Percentiles rank a stretch among this genome's conserved stretches.
phyloP scores from a whole-genome alignment of 2,797 vertebrate genomes.

The Lagodon rhomboides region DNA sequence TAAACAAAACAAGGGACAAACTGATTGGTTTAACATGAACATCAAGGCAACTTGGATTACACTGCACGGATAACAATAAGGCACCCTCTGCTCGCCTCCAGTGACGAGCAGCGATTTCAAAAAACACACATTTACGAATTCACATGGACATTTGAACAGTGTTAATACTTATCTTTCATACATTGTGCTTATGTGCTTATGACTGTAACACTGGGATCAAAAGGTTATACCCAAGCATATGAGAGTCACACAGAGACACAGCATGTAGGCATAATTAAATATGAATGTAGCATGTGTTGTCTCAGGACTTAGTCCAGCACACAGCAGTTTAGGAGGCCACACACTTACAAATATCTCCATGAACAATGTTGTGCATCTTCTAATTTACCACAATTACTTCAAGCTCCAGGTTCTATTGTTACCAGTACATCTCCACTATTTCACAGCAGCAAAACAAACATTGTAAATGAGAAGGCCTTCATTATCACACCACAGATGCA shows the following conservation, averaged over 20 bases:
- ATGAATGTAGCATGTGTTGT: background rate
- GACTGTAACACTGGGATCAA: slow-evolving; percentile 41
- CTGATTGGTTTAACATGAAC: slow-evolving; percentile 55
- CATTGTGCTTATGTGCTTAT: slow-evolving; percentile 67
- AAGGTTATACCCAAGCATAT: slow-evolving; percentile 12
- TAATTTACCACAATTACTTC: slow-evolving; percentile 16
- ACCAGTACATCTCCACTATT: slow-evolving; percentile 14
- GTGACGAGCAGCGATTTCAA: slow-evolving; percentile 51
- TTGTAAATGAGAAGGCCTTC: slow-evolving; percentile 47
- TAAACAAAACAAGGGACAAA: slow-evolving; percentile 21
- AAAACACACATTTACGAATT: slow-evolving; percentile 21
- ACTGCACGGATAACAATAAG: slow-evolving; percentile 76
- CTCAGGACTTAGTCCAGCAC: slow-evolving; percentile 25
- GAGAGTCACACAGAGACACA: background rate
- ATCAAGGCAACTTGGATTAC: slow-evolving; percentile 81
- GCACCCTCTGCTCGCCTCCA: slow-evolving; percentile 72
- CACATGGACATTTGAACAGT: slow-evolving; percentile 39
- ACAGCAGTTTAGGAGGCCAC: slow-evolving; percentile 36
- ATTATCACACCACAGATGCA: slow-evolving; percentile 39
- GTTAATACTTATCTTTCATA: slow-evolving; percentile 58
- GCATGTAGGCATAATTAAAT: slow-evolving; percentile 4
- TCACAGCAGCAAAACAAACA: slow-evolving; percentile 55
- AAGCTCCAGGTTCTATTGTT: slow-evolving; percentile 28
- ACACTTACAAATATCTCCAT: slow-evolving; percentile 7
- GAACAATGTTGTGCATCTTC: slow-evolving; percentile 37